Base-by-base conservation (phyloP, 1,140 invertebrate species). In the Drosophila nigrodunni region DNA sequence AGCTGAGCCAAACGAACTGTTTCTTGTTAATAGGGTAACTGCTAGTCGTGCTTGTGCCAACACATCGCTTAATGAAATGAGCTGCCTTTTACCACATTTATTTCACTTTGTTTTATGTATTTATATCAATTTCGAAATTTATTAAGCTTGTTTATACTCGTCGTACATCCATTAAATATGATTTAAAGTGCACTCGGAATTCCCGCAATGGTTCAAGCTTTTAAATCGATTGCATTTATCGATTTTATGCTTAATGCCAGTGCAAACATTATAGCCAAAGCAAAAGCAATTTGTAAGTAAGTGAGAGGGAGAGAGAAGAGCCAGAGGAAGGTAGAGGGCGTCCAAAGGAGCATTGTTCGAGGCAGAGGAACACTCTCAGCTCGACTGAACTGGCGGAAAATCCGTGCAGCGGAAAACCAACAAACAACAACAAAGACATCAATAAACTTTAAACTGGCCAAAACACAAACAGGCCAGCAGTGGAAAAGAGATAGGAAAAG, bases 341-440 rank as follows among this genome's bases (percentile, higher is more conserved):
- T 30, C 7, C 37, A 18, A 30, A 10, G 54, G 41, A 58, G 55
- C 41, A 68, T 71, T 83, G 76, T 73, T 85, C 78, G 78, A 86
- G 78, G 82, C 67, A 41, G 68, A 64, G 52, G 43, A 78, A 68
- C 67, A 77, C 25, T 25, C 9, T 10, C 39, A 11, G 4, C 11
- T 11, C 11, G 39, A 11, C 39, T 43, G 39, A 43, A 43, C 74
- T 65, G 73, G 62, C 71, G 82, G 70, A 78, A 85, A 86, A 88
- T 88, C 82, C 82, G 62, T 78, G 82, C 78, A 73, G 10, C 78
- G 82, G 82, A 86, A 82, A 43, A 61, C 46, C 67, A 65, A 18
- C 43, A 73, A 43, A 82, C 67, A 75, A 66, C 34, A 71, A 46
- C 59, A 43, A 64, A 77, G 69, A 77, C 82, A 86, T 86, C 83